Base-by-base conservation (phyloP, 2,797 vertebrate species). In the Helarctos malayanus region DNA sequence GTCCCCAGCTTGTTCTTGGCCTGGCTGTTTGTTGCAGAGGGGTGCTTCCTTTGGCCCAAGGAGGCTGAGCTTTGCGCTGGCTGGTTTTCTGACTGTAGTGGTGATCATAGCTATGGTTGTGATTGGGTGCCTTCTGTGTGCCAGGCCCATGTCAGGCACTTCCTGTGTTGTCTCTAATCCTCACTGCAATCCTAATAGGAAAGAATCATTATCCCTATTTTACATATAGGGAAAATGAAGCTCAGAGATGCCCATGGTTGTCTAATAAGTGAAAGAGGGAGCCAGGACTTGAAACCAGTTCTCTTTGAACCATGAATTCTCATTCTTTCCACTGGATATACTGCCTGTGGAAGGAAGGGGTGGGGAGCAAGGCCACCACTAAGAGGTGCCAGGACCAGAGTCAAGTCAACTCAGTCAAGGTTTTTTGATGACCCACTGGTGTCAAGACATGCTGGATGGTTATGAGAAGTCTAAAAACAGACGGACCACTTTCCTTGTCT, bases 181-280 rank as follows among this genome's bases (percentile, higher is more conserved):
- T 90, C 29, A 85, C 59, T 79, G 16, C 27, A 83, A 9, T 49
- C n/a, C 68, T 82, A 45, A 95, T 88, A 92, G n/a, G 49, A 5
- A 85, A 7, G 13, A 19, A 49, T 89, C 89, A 47, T 59, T 76
- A 81, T 83, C 35, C 32, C 41, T 89, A 2, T 91, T 87, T 89
- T 94, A 57, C 27, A 94, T 25, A 57, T 35, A 73, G 56, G 57
- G 75, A 93, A 93, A 83, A 27, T 52, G 41, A 92, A 96, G 35
- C 61, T 90, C 47, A 93, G 65, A 94, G 79, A 84, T 93, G 80
- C 32, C 56, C 15, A 78, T 9, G 2, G 0, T 68, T 92, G 35
- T 89, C 68, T 54, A 76, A 27, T 61, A 83, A 80, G 38, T 94
- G 63, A 90, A 87, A 49, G 45, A 76, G 12, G 41, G 47, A 94